phyloP scores from a whole-genome alignment of 2,113 vertebrate genomes.

The Phrynocephalus versicolor region DNA sequence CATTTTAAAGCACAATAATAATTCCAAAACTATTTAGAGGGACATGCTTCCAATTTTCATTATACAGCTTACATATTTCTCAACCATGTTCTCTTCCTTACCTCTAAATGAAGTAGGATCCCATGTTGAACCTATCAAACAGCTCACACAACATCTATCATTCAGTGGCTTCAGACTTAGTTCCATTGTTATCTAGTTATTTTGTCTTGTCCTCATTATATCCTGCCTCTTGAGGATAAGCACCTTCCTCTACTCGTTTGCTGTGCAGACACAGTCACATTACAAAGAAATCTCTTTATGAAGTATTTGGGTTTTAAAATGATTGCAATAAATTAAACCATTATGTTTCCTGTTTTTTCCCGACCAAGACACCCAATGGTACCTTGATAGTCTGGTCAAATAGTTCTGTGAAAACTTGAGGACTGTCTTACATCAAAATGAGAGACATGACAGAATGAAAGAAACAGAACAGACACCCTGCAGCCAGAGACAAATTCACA shows the following conservation, averaged over 20 bases:
- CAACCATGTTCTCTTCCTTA: not conserved
- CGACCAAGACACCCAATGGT: constrained; percentile 26
- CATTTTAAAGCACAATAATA: too few species aligned
- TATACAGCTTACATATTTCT: not conserved
- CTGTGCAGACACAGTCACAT: constrained; percentile 30
- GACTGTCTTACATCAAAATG: constrained; percentile 58
- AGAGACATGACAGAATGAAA: constrained; percentile 31
- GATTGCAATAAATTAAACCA: constrained; percentile 22
- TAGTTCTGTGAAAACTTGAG: constrained; percentile 34
- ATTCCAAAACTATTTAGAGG: too few species aligned
- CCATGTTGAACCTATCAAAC: not conserved
- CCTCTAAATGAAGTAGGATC: not conserved
- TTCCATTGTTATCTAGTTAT: constrained; percentile 26
- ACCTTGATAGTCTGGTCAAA: constrained; percentile 43
- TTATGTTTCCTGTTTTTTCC: constrained; percentile 41
- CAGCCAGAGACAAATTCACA: constrained; percentile 39
- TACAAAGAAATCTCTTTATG: constrained; percentile 10
- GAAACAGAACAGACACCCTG: constrained; percentile 49
- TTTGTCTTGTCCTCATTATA: constrained; percentile 24
- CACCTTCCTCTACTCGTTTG: constrained; percentile 24
- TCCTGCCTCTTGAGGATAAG: not conserved
- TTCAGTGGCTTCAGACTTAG: constrained; percentile 26
- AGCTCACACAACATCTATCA: not conserved
- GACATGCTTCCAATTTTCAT: not conserved
- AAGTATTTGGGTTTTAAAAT: constrained; percentile 1